Conservation (phyloP, 2,888 invertebrate genomes). For the Polymixis flavicincta region DNA sequence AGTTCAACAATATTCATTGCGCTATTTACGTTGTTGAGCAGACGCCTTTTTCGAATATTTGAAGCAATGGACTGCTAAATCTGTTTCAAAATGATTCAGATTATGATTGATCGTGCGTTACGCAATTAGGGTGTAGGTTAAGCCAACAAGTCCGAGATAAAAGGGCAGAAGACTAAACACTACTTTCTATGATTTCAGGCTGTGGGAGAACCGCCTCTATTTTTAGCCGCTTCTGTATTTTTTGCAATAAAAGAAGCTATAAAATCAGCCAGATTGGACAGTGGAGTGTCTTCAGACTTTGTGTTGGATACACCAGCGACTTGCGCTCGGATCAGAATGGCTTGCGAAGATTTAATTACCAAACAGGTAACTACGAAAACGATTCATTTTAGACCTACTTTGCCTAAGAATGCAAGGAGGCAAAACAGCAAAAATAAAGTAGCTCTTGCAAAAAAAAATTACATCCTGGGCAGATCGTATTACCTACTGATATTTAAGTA, state of each 20-base stretch:
- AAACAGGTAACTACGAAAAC: conserved; percentile 90
- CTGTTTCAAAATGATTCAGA: too few relatives aligned
- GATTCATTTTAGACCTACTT: background rate
- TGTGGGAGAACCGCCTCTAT: conserved; percentile 98
- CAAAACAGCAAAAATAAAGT: background rate
- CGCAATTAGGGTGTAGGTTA: too few relatives aligned
- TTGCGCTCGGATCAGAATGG: conserved; percentile 96
- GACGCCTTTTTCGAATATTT: too few relatives aligned
- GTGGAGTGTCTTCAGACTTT: conserved; percentile 91
- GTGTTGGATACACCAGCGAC: conserved; percentile 96
- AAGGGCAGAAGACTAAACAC: background rate
- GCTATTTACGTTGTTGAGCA: too few relatives aligned
- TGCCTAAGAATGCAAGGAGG: background rate
- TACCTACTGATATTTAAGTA: background rate
- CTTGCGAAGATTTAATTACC: conserved; percentile 96
- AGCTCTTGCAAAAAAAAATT: background rate
- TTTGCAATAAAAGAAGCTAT: conserved; percentile 98
- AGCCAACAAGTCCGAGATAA: background rate
- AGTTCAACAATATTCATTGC: too few relatives aligned
- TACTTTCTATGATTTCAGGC: conserved; percentile 91
- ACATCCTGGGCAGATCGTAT: background rate
- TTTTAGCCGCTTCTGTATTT: conserved; percentile 95
- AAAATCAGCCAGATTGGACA: conserved; percentile 93
- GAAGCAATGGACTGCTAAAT: too few relatives aligned
- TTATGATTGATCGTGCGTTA: too few relatives aligned